Percentiles rank a stretch among this genome's conserved stretches.
Evolutionary conservation across 2,888 invertebrate species (phyloP).

Genomic region (Chloromyia formosa): DNA sequence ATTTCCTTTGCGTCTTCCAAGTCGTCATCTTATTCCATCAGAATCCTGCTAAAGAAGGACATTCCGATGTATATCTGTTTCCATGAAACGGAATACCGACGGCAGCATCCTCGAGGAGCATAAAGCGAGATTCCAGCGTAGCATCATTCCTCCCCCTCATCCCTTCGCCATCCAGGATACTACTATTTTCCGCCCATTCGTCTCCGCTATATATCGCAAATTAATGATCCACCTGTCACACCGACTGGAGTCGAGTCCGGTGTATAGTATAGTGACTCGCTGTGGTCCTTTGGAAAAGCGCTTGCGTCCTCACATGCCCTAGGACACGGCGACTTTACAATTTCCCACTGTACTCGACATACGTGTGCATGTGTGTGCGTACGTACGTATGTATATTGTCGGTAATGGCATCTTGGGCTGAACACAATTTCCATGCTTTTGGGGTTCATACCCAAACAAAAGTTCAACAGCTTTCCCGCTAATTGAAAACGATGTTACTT

Average conservation of each 20-base stretch:
- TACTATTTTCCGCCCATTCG: slow-evolving; percentile 32
- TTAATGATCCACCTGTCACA: slow-evolving; percentile 44
- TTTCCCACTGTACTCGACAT: neutral
- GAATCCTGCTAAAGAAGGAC: slow-evolving; percentile 7
- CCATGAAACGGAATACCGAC: slow-evolving; percentile 8
- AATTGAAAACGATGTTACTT: slow-evolving; percentile 42
- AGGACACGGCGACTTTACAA: slow-evolving; percentile 13
- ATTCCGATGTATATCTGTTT: neutral
- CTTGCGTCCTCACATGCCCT: slow-evolving; percentile 36
- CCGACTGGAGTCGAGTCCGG: slow-evolving; percentile 1
- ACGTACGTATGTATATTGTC: neutral
- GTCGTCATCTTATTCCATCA: slow-evolving; percentile 1
- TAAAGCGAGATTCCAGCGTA: neutral
- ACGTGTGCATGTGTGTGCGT: neutral
- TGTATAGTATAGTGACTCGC: neutral
- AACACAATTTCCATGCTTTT: slow-evolving; percentile 1
- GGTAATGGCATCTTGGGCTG: neutral
- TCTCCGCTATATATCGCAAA: slow-evolving; percentile 15
- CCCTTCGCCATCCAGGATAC: slow-evolving; percentile 4
- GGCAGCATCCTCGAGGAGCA: neutral
- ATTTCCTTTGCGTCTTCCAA: slow-evolving; percentile 22
- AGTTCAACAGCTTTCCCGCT: slow-evolving; percentile 45
- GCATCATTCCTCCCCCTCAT: slow-evolving; percentile 12
- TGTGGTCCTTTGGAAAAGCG: slow-evolving; percentile 5
- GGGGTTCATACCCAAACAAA: slow-evolving; percentile 38